Evolutionary conservation across 2,113 vertebrate genomes (phyloP), one percentile per base, ranked within the genome.

Genomic region (Trogon melanurus): DNA sequence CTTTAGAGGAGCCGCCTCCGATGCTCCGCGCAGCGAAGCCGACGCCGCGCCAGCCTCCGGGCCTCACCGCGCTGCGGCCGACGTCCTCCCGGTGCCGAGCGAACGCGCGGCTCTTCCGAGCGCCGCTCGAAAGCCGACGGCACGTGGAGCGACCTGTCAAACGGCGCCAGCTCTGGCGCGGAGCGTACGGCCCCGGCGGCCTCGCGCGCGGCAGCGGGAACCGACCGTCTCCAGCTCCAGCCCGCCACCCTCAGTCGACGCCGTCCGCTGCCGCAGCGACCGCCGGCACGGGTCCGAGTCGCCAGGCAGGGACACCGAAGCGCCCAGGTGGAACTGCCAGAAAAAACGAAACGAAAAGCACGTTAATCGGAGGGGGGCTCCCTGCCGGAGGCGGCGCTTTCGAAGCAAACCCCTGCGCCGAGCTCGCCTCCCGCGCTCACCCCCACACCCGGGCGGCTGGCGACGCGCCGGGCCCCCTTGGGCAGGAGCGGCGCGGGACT

Each of bases 1-100:
- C 0, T 48, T 48, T 13, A 7, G 36, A 36, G 36, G 36, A 36
- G 50, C 50, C 2, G 2, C 1, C 1, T 9, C 38, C 1, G 2
- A 50, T 41, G 44, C 50, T 25, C 51, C 4, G 62, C 57, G 12
- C 9, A 1, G 56, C 10, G 0, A 16, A 30, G 29, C 38, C 54
- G 22, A 45, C 3, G 1, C 36, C 34, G 26, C 4, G 1, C 16
- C 69, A 25, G 57, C 4, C 32, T 30, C 16, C 2, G 38, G 19
- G 25, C 27, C n/a, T 57, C 2, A 2, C 19, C 58, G n/a, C 30
- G 38, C 82, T 48, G 61, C 2, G 2, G 54, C 27, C 18, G n/a
- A 32, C 9, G 36, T 36, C 36, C 9, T 7, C 36, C 36, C 36
- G 36, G 36, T 12, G 7, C 5, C 1, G 5, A 34, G 36, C 0